phyloP scores from a whole-genome alignment of 2,113 vertebrate species.

The Opisthocomus hoazin region DNA sequence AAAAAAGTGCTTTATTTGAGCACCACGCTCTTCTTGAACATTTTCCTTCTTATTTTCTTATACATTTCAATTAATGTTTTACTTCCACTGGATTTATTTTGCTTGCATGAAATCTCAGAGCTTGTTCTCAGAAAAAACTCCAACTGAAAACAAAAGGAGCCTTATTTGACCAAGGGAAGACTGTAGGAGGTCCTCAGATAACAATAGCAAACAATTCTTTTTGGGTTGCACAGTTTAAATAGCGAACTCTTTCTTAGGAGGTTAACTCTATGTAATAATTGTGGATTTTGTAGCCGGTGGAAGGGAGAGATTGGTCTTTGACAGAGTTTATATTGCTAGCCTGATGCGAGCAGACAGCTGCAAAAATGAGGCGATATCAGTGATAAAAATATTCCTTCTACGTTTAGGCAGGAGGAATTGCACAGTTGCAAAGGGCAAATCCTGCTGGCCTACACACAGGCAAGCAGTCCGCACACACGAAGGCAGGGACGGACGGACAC shows the following conservation, averaged over 20 bases:
- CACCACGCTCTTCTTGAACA: neutral
- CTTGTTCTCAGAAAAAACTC: neutral
- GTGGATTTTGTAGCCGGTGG: neutral
- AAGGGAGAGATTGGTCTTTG: neutral
- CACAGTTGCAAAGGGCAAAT: neutral
- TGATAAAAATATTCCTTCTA: conserved; percentile 42
- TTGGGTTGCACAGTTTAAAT: neutral
- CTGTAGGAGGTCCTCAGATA: neutral
- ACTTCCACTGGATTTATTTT: neutral
- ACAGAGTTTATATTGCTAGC: conserved; percentile 27
- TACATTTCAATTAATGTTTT: conserved; percentile 19
- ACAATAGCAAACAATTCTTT: conserved; percentile 8
- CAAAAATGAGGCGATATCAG: conserved; percentile 27
- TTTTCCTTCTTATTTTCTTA: neutral
- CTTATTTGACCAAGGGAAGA: neutral
- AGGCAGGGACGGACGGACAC: neutral
- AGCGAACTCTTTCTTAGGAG: neutral
- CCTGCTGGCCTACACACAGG: fast-evolving
- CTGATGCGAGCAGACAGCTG: conserved; percentile 28
- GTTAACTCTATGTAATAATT: conserved; percentile 10
- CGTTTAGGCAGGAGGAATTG: neutral
- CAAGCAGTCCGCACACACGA: neutral
- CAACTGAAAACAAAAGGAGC: conserved; percentile 10
- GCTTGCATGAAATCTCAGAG: neutral
- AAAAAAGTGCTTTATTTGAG: neutral